A percentile compares a stretch with the other conserved stretches of the same genome.
These are phyloP conservation scores for Sebastes kiyomatsui DNA, from an alignment of 2,797 vertebrate species.

Conservation along the genomic window DNA sequence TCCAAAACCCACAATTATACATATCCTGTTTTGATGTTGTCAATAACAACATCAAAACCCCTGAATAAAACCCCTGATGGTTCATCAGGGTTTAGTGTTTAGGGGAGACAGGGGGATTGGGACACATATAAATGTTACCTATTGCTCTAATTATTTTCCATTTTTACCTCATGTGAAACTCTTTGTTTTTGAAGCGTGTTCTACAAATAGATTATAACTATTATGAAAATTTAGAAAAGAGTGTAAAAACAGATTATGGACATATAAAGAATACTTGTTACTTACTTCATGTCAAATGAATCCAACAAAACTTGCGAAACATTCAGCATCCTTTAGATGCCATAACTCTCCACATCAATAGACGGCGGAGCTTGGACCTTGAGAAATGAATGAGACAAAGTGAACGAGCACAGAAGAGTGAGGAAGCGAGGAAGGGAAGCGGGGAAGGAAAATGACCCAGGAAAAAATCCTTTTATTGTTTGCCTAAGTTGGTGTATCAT, in stretches of 20 bases:
- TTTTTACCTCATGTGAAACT: background rate
- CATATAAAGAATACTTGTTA: background rate
- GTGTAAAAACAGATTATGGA: too few relatives aligned
- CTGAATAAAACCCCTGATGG: too few relatives aligned
- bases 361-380: background rate
- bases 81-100: too few relatives aligned
- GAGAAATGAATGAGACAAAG: conserved; percentile 29
- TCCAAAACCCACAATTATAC: too few relatives aligned
- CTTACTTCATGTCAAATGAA: background rate
- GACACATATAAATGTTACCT: background rate
- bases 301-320: background rate
- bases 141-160: background rate
- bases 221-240: background rate
- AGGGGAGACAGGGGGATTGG: background rate
- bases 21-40: too few relatives aligned
- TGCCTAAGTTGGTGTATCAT: conserved; percentile 5
- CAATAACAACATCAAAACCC: too few relatives aligned
- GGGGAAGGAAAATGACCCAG: background rate
- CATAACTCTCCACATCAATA: background rate
- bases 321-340: background rate
- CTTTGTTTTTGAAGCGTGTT: background rate
- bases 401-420: conserved; percentile 24
- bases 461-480: conserved; percentile 20
- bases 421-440: background rate
- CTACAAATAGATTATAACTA: background rate